These are phyloP conservation scores for Benthosema pterotum DNA, from an alignment of 2,797 vertebrate genomes.

Conservation along the genomic window DNA sequence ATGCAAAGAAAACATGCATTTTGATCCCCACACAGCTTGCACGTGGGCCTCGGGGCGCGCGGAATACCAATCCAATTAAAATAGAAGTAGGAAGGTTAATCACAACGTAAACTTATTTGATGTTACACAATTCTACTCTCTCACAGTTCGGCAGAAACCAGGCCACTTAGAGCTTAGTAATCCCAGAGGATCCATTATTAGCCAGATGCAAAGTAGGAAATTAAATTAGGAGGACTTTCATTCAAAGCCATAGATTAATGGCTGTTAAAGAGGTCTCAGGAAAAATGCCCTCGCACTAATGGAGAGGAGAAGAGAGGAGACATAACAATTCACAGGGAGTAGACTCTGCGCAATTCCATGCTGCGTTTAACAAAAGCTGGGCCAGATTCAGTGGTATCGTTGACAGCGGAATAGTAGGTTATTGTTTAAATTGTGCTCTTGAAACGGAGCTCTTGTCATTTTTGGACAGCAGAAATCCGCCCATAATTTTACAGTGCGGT, in stretches of 20 bases:
- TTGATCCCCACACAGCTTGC: constrained; percentile 32
- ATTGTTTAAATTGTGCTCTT: not conserved
- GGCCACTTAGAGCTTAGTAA: constrained; percentile 62
- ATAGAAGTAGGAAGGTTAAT: constrained; percentile 25
- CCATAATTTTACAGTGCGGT: not conserved
- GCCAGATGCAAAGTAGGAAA: not conserved
- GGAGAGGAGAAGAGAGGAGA: no score
- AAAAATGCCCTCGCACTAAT: no score
- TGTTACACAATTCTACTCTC: constrained; percentile 30
- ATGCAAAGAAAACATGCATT: constrained; percentile 70
- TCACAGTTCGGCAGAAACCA: constrained; percentile 51
- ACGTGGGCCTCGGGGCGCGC: constrained; percentile 28
- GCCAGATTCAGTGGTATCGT: not conserved
- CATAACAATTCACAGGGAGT: no score
- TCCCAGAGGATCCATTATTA: constrained; percentile 16
- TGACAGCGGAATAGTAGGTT: not conserved
- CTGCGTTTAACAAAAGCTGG: no score
- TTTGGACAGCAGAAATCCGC: not conserved
- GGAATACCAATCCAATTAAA: constrained; percentile 10
- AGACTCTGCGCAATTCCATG: no score
- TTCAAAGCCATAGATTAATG: constrained; percentile 7
- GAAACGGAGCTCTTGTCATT: not conserved
- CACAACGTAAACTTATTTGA: constrained; percentile 30
- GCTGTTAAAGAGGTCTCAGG: not conserved
- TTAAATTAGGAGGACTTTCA: not conserved